Evolutionary conservation across 92 coral and sea anemone species (phyloP).

Genomic region (Porites lobata): DNA sequence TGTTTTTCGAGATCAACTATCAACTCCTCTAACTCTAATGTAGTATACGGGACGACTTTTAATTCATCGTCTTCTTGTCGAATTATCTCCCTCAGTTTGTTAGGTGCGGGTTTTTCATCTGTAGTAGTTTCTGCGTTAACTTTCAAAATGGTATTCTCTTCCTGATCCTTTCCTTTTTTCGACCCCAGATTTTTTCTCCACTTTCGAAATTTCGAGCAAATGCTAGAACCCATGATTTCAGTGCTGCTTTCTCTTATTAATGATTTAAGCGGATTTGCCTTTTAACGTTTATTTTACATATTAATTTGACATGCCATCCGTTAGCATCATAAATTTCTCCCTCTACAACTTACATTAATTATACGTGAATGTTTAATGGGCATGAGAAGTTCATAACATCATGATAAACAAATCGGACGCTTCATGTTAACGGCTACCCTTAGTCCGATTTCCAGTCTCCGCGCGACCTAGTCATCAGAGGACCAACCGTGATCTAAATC

Average conservation of each 20-base stretch:
- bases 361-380: slow-evolving; percentile 3
- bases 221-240: slow-evolving; percentile 36
- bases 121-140: no score
- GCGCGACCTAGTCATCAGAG: no score
- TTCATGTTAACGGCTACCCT: no score
- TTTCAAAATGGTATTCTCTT: neutral
- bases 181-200: slow-evolving; percentile 25
- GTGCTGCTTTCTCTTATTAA: neutral
- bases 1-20: slow-evolving; percentile 16
- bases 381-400: no score
- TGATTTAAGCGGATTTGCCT: neutral
- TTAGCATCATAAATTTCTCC: slow-evolving; percentile 7
- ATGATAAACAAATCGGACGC: no score
- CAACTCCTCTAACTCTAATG: slow-evolving; percentile 14
- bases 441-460: no score
- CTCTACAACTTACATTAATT: neutral
- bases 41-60: slow-evolving; percentile 12
- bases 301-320: slow-evolving; percentile 22
- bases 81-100: neutral
- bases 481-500: no score
- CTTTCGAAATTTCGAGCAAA: slow-evolving; percentile 31
- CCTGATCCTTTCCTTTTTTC: neutral
- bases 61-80: slow-evolving; percentile 33
- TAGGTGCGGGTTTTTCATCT: no score
- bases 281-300: slow-evolving; percentile 26